phyloP scores from a whole-genome alignment of 2,888 invertebrate genomes.

The Amblyteles armatorius region DNA sequence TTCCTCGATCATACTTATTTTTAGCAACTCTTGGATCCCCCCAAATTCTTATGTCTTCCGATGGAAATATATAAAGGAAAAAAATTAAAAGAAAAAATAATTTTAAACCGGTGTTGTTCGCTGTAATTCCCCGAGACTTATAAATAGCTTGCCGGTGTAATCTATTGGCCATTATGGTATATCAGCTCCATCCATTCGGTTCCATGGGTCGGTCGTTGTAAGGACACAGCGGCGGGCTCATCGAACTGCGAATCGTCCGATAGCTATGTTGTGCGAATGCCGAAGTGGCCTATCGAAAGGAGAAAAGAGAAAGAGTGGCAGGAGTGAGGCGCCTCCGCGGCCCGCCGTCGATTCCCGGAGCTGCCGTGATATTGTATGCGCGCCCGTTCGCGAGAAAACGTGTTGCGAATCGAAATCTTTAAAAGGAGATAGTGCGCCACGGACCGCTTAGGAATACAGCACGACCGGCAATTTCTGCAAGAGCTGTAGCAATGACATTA shows the following conservation, averaged over 20 bases:
- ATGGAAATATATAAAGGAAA: neutral
- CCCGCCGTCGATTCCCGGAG: constrained; percentile 22
- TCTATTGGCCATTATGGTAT: constrained; percentile 22
- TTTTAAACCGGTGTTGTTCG: neutral
- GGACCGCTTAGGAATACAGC: constrained; percentile 61
- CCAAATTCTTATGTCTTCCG: neutral
- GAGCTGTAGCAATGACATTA: neutral
- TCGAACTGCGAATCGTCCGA: constrained; percentile 37
- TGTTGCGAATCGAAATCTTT: constrained; percentile 72
- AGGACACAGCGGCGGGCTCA: constrained; percentile 35
- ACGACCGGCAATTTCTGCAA: constrained; percentile 22
- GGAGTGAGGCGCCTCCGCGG: constrained; percentile 30
- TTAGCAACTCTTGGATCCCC: neutral
- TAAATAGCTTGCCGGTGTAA: constrained; percentile 20
- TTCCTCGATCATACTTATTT: constrained; percentile 4
- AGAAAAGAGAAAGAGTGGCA: constrained; percentile 66
- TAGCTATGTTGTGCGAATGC: constrained; percentile 30
- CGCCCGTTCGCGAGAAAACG: constrained; percentile 24
- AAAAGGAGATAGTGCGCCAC: constrained; percentile 65
- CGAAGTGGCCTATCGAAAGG: constrained; percentile 38
- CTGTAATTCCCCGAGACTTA: neutral
- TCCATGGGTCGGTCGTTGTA: constrained; percentile 28
- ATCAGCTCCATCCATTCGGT: neutral
- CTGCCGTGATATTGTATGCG: constrained; percentile 18
- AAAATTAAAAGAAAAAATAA: neutral